Evolutionary conservation across 2,888 invertebrate species (phyloP), one percentile per base, ranked within the genome.

Genomic region (Eremobia ochroleuca): DNA sequence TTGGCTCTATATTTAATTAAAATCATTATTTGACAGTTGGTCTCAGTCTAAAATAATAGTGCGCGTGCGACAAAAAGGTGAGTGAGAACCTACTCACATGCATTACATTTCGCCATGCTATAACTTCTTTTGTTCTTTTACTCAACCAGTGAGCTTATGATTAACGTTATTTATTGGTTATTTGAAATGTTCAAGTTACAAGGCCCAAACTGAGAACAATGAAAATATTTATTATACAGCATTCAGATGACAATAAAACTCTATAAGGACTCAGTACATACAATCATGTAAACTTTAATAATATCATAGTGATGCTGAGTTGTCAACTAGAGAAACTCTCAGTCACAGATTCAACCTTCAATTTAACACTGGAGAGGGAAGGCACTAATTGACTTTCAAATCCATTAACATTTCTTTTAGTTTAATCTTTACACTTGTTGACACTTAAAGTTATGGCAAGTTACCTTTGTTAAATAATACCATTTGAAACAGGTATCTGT

Each of bases 281-380:
- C 21, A 72, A 72, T 40, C 6, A 52, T 25, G 6, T 21, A 52
- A 52, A 61, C 13, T 46, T 28, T 18, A 52, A 55, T 52, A 4
- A n/a, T 55, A 11, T 31, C 37, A 66, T n/a, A 46, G 13, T 46
- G n/a, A 31, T 64, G 34, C 52, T 58, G 37, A 40, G 58, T 58
- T 28, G 4, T 31, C n/a, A 34, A 34, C 8, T 37, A 55, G 31
- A 37, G 49, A 64, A 49, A 58, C 28, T 74, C 40, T 15, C 18
- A 74, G 28, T 25, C 25, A 34, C 21, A 40, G 28, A 49, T 34
- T 37, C 34, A 82, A 81, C 58, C 64, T 79, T 79, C 78, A 75
- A 58, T 2, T 31, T 28, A 25, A 21, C 37, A 52, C 65, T 76
- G 65, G 34, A 37, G 13, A 37, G 49, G 49, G 34, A 40, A 25